Conservation (phyloP, 2,113 vertebrate species). For the Eublepharis macularius region DNA sequence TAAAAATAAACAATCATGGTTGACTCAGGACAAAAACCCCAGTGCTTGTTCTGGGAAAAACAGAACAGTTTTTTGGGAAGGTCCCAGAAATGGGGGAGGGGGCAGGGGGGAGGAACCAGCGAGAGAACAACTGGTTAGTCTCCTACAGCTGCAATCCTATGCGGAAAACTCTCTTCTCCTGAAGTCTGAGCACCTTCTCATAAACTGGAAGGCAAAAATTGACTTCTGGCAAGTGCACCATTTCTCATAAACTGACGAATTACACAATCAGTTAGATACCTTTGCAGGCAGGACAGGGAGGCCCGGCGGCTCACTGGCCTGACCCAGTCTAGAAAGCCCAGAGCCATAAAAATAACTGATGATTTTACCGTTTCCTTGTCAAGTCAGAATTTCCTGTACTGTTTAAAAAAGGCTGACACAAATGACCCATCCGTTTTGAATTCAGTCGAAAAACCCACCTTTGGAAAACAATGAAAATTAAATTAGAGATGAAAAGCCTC, state of each 20-base stretch:
- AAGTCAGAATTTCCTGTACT: constrained; percentile 56
- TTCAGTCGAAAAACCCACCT: not conserved
- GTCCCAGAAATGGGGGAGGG: too few species aligned
- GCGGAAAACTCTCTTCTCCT: too few species aligned
- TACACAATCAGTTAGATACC: not conserved
- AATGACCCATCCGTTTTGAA: constrained; percentile 57
- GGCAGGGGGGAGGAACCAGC: too few species aligned
- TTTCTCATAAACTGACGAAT: constrained; percentile 33
- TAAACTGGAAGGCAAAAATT: not conserved
- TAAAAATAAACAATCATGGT: too few species aligned
- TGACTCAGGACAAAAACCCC: too few species aligned
- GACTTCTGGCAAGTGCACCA: constrained; percentile 1
- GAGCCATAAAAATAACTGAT: constrained; percentile 53
- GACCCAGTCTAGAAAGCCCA: constrained; percentile 36
- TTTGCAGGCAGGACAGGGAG: constrained; percentile 21
- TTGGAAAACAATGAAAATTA: constrained; percentile 29
- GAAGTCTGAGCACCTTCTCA: too few species aligned
- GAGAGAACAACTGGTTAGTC: too few species aligned
- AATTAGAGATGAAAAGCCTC: constrained; percentile 38
- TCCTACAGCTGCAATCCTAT: too few species aligned
- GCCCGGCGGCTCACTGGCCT: constrained; percentile 40
- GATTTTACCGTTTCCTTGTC: constrained; percentile 50
- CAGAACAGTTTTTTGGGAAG: too few species aligned
- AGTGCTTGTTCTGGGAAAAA: too few species aligned
- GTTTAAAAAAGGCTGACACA: not conserved